Percentiles rank a stretch among this genome's conserved stretches.
Conservation (phyloP, 1,140 invertebrate species). For the Caenorhabditis latens region DNA sequence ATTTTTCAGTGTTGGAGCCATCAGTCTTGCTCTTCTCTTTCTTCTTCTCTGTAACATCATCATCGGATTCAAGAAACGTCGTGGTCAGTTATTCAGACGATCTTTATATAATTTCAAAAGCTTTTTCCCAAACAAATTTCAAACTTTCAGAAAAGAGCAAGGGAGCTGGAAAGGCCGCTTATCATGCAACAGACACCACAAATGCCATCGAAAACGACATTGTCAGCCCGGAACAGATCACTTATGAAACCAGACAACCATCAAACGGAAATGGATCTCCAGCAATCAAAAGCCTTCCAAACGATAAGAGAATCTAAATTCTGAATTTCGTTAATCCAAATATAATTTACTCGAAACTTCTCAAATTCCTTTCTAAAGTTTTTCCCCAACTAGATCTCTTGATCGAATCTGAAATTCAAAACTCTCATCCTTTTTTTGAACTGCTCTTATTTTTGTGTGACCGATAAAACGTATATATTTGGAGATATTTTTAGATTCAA, state of each 20-base stretch:
- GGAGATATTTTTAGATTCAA: neutral
- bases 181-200: slow-evolving; percentile 1
- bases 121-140: neutral
- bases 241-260: slow-evolving; percentile 23
- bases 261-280: neutral
- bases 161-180: neutral
- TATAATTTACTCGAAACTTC: neutral
- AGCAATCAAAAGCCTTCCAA: neutral
- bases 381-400: too few species aligned
- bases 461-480: slow-evolving; percentile 33
- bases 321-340: neutral
- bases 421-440: neutral
- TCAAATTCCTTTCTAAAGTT: neutral
- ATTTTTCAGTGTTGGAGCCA: neutral
- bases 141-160: slow-evolving; percentile 31
- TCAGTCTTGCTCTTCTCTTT: slow-evolving; percentile 26
- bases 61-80: slow-evolving; percentile 48
- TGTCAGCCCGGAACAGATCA: slow-evolving; percentile 33
- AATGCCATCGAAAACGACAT: slow-evolving; percentile 4
- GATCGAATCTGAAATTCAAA: neutral
- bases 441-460: neutral
- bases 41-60: slow-evolving; percentile 39
- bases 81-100: neutral
- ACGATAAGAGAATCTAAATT: neutral
- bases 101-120: too few species aligned